Evolutionary conservation across 2,888 invertebrate species (phyloP).

Genomic region (Hyles lineata): DNA sequence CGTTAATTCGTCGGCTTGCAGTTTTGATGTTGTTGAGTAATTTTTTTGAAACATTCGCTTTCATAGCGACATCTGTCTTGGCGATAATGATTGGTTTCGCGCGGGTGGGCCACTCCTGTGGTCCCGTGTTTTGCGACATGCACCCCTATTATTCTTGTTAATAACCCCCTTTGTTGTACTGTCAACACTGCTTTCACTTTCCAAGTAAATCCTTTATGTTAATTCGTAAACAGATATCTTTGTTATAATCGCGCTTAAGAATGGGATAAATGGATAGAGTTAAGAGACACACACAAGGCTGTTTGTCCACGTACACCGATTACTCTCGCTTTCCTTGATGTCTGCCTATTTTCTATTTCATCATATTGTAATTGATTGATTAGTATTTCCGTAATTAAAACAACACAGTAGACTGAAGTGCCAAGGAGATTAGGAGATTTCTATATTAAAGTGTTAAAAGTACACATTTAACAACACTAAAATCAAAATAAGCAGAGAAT

Average conservation of each 20-base stretch:
- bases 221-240: conserved; percentile 69
- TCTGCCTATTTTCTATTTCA: background rate
- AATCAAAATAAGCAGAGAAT: no score
- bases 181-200: conserved; percentile 80
- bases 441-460: no score
- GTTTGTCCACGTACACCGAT: background rate
- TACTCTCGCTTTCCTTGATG: background rate
- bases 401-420: no score
- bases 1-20: conserved; percentile 80
- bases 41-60: conserved; percentile 74
- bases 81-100: conserved; percentile 66
- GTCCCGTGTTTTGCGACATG: conserved; percentile 54
- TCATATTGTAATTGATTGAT: no score
- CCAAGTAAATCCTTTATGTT: conserved; percentile 66
- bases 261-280: conserved; percentile 23
- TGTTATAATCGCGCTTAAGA: conserved; percentile 17
- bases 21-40: conserved; percentile 75
- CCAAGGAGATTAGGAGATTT: no score
- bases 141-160: conserved; percentile 64
- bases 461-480: no score
- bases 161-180: conserved; percentile 68
- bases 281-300: conserved; percentile 4
- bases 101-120: conserved; percentile 71
- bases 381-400: no score
- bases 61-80: conserved; percentile 76